Percentiles rank a stretch among this genome's conserved stretches.
Evolutionary conservation across 2,888 invertebrate genomes (phyloP).

Genomic region (Amphipoea lucens): DNA sequence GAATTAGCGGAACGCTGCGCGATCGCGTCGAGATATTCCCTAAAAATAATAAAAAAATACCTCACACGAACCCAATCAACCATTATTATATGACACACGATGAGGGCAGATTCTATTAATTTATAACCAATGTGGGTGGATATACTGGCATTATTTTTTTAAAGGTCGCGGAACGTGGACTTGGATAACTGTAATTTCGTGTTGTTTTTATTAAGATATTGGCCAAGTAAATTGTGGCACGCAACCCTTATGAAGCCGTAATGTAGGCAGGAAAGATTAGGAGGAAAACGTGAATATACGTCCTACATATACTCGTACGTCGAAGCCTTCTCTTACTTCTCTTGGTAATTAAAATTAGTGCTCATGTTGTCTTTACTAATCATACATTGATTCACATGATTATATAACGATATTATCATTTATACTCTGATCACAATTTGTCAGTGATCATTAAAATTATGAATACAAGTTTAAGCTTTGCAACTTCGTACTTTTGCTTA

Average conservation of each 20-base stretch:
- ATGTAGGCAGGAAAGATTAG: slow-evolving; percentile 19
- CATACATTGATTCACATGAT: not conserved
- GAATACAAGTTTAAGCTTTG: not conserved
- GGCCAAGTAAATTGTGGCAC: slow-evolving; percentile 70
- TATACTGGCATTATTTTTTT: slow-evolving; percentile 88
- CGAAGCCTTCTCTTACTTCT: not conserved
- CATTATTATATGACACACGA: slow-evolving; percentile 88
- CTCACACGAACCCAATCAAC: slow-evolving; percentile 88
- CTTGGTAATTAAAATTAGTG: not conserved
- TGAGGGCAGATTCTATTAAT: slow-evolving; percentile 90
- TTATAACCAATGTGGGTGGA: slow-evolving; percentile 90
- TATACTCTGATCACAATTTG: not conserved
- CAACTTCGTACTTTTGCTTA: not conserved
- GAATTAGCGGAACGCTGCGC: slow-evolving; percentile 80
- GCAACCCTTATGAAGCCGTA: slow-evolving; percentile 43
- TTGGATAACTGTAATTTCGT: slow-evolving; percentile 84
- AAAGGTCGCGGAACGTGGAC: slow-evolving; percentile 78
- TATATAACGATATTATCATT: not conserved
- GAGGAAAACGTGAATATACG: not conserved
- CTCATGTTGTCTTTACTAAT: not conserved
- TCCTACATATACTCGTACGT: not conserved
- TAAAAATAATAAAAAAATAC: slow-evolving; percentile 88
- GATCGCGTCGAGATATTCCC: slow-evolving; percentile 81
- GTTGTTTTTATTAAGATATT: slow-evolving; percentile 83
- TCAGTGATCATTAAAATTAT: not conserved